Evolutionary conservation across 2,113 vertebrate genomes (phyloP), one percentile per base, ranked within the genome.

Genomic region (Triplophysa siluroides): DNA sequence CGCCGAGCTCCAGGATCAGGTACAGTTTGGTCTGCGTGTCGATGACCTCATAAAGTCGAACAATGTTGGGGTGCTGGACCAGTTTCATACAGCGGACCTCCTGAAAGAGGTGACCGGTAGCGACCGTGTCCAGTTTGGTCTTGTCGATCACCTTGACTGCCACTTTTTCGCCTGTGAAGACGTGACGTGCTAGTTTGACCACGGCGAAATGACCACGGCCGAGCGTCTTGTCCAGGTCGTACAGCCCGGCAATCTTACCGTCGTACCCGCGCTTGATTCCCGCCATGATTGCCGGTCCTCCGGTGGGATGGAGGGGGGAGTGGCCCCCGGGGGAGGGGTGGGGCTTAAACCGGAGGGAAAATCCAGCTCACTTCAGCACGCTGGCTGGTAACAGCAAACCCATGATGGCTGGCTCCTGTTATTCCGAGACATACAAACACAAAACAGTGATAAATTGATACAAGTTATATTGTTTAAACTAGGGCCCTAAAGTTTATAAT

Each of bases 141-240:
- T 99, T 99, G 91, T 99, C 97, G 24, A 99, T 99, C 24, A 99
- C 97, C 88, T 99, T 99, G 3, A 99, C 97, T 0, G 97, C 97
- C 88, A 99, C 97, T 86, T 99, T 99, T 88, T 99, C 97, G 63
- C 97, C 97, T 3, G 97, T 99, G 67, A 99, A 99, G 86, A 99
- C 97, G 23, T 99, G 97, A 33, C 97, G 95, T 12, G 97, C 97
- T 81, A 99, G 93, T 86, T 99, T 99, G 84, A 99, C 97, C 83
- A 99, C 97, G 1, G 97, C 97, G 79, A 99, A 99, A 85, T 99
- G 97, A 43, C 97, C 97, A 60, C 97, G 95, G 41, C 97, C 97
- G 90, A 99, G 88, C 61, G 97, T 99, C 91, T 98, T 98, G 91
- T 99, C 97, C 90, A 99, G 92, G 87, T 99, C 97, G 18, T 99